These are phyloP conservation scores for Actias luna DNA, from an alignment of 2,888 invertebrate genomes.

Conservation along the genomic window DNA sequence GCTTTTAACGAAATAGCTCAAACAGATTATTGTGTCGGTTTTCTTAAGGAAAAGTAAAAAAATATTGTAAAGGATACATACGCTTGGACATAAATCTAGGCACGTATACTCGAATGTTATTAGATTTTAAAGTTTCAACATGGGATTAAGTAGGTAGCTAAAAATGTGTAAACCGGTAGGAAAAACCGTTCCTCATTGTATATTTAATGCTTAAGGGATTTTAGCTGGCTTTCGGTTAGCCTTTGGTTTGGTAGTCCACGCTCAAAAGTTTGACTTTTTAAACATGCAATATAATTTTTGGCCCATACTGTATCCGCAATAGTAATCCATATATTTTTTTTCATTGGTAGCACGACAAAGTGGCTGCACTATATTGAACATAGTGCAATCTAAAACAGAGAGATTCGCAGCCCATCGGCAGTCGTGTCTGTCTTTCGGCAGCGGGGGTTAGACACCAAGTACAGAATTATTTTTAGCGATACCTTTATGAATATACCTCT, in stretches of 20 bases:
- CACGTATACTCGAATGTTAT: slow-evolving; percentile 28
- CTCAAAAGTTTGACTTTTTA: slow-evolving; percentile 42
- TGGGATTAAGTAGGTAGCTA: slow-evolving; percentile 25
- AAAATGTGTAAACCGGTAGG: slow-evolving; percentile 21
- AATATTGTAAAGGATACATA: too few relatives aligned
- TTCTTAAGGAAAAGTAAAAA: too few relatives aligned
- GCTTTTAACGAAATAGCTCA: background rate
- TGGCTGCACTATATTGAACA: too few relatives aligned
- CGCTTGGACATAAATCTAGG: slow-evolving; percentile 12
- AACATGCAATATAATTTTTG: slow-evolving; percentile 49
- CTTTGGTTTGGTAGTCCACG: slow-evolving; percentile 36
- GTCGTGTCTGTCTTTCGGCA: too few relatives aligned
- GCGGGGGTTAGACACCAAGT: too few relatives aligned
- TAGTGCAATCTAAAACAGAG: too few relatives aligned
- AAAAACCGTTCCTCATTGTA: slow-evolving; percentile 47
- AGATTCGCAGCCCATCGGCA: too few relatives aligned
- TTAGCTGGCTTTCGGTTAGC: slow-evolving; percentile 41
- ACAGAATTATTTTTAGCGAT: too few relatives aligned
- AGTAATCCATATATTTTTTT: too few relatives aligned
- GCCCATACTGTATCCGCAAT: slow-evolving; percentile 28
- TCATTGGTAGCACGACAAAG: too few relatives aligned
- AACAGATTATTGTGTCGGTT: too few relatives aligned
- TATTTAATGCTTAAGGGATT: slow-evolving; percentile 55
- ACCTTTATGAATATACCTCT: too few relatives aligned
- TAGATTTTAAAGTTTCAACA: slow-evolving; percentile 42